Evolutionary conservation across 2,797 vertebrate genomes (phyloP).

Genomic region (Chrysocyon brachyurus): DNA sequence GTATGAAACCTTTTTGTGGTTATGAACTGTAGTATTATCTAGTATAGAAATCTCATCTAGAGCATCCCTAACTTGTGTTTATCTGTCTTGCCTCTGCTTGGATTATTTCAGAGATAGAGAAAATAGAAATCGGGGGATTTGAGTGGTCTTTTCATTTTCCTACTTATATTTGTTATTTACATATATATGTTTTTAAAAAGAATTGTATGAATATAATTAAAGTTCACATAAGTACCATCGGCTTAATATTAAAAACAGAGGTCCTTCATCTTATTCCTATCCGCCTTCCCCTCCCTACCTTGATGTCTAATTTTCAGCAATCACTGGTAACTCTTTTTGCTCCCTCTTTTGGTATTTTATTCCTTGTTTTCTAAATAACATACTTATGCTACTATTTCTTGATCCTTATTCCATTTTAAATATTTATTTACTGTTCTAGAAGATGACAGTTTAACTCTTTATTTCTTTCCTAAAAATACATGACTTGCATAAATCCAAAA

Average conservation of each 20-base stretch:
- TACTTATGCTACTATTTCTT: neutral
- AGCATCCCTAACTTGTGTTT: neutral
- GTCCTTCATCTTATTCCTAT: neutral
- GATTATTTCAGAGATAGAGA: neutral
- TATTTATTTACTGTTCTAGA: neutral
- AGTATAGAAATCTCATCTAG: neutral
- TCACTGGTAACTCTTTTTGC: neutral
- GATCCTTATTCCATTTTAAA: neutral
- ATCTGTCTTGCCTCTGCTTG: neutral
- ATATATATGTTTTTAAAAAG: constrained; percentile 9
- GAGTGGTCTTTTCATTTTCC: neutral
- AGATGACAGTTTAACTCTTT: neutral
- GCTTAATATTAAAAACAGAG: neutral
- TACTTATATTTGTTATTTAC: neutral
- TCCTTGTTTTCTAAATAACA: neutral
- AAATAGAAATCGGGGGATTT: neutral
- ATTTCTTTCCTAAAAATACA: neutral
- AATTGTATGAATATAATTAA: neutral
- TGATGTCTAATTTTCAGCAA: neutral
- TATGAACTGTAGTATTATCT: neutral
- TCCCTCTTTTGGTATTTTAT: neutral
- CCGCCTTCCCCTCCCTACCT: neutral
- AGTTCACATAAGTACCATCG: neutral
- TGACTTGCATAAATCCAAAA: neutral
- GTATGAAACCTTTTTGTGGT: neutral